A percentile compares a stretch with the other conserved stretches of the same genome.
Conservation (phyloP, 2,797 vertebrate species). For the Caiman crocodilus region DNA sequence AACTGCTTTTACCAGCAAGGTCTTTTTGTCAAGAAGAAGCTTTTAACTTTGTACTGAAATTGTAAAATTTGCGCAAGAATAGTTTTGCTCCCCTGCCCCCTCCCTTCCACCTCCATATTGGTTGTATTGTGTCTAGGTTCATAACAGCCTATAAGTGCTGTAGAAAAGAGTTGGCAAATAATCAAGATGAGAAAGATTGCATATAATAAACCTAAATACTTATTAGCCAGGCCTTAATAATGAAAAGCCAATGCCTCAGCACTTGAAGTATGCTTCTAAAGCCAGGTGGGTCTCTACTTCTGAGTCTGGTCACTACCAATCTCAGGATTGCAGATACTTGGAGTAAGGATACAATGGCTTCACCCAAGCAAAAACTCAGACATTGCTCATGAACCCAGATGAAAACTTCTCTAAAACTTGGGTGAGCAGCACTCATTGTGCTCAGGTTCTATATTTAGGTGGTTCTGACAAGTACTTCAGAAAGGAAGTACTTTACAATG, state of each 20-base stretch:
- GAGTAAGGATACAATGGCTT: not conserved
- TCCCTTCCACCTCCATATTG: too few relatives aligned
- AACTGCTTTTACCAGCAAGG: not conserved
- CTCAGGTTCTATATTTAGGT: not conserved
- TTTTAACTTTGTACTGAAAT: not conserved
- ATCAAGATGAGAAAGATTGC: not conserved
- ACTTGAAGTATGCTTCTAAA: not conserved
- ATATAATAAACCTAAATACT: not conserved
- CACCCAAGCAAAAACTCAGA: not conserved
- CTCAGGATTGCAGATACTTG: not conserved
- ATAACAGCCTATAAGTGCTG: not conserved
- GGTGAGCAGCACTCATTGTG: not conserved
- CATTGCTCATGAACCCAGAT: constrained; percentile 5
- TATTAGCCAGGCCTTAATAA: not conserved
- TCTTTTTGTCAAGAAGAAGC: not conserved
- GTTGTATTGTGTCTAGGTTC: not conserved
- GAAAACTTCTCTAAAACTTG: not conserved
- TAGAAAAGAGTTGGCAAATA: not conserved
- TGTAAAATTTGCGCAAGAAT: not conserved
- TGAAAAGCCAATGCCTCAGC: not conserved
- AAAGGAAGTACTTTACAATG: too few relatives aligned
- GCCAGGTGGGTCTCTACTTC: not conserved
- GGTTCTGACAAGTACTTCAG: not conserved
- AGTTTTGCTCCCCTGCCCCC: not conserved
- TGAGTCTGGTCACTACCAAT: not conserved